Base-by-base conservation (phyloP, 2,113 vertebrate species). In the Myotis yumanensis region DNA sequence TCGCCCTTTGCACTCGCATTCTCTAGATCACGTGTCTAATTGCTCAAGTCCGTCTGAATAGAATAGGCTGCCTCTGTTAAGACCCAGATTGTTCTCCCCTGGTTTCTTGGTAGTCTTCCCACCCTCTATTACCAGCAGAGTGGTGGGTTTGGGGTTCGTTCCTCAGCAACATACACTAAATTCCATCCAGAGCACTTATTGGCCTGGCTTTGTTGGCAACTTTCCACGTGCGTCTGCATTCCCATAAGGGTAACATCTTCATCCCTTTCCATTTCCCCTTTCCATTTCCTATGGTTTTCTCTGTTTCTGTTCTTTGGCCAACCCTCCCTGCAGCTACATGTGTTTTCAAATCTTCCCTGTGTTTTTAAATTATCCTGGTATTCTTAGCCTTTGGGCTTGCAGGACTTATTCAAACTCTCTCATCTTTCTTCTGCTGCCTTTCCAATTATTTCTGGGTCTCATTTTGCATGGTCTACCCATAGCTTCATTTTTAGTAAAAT, bases 311-410 rank as follows among this genome's bases (percentile, higher is more conserved):
- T 98, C 97, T 96, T 97, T 83, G 73, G 96, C 91, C 97, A 96
- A 76, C 87, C 80, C 79, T 98, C 97, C 98, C 98, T 98, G 97
- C 80, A 98, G 98, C 96, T 97, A 98, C 98, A 98, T 97, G 88
- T 97, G 96, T 97, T 97, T 98, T 97, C 95, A 62, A 98, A 98
- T 98, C 95, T 98, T 97, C 84, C 90, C 95, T 97, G 96, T 98
- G 97, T 98, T 98, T 97, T 98, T 96, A 97, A 97, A 97, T 98
- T 98, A 96, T 96, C 96, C 97, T 98, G 96, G 97, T 98, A 98
- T 97, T 98, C 97, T 97, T 97, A 97, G 97, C 97, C 97, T 97
- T 98, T 97, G 87, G 97, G 97, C 93, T 98, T 98, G 96, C 1
- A 94, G 91, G 86, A 94, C 93, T 92, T 94, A 95, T 96, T 97